These are phyloP conservation scores for Gopherus evgoodei DNA, from an alignment of 2,113 vertebrate genomes.

Conservation along the genomic window DNA sequence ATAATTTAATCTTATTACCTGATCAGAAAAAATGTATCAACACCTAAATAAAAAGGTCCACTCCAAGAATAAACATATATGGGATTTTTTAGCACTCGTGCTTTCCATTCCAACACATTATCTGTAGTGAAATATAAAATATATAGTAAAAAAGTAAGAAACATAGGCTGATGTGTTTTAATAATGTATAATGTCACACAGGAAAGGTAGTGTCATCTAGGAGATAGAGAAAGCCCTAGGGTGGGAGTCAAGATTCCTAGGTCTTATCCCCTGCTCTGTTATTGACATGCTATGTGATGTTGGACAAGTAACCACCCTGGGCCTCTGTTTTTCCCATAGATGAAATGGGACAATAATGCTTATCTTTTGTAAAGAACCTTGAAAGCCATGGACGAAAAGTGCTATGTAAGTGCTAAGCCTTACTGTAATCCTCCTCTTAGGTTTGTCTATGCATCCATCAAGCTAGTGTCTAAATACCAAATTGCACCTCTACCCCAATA, in stretches of 20 bases:
- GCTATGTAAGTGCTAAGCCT: not conserved
- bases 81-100: conserved; percentile 78
- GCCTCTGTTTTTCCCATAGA: not conserved
- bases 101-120: conserved; percentile 84
- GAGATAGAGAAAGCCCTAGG: not conserved
- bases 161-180: not conserved
- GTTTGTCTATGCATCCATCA: not conserved
- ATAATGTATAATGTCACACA: not conserved
- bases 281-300: not conserved
- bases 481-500: not conserved
- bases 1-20: conserved; percentile 75
- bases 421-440: not conserved
- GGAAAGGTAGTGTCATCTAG: not conserved
- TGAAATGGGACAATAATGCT: not conserved
- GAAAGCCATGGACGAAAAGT: not conserved
- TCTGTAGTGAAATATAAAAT: conserved; percentile 72
- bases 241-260: not conserved
- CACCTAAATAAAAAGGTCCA: conserved; percentile 86
- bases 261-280: not conserved
- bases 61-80: conserved; percentile 80
- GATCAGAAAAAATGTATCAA: conserved; percentile 88
- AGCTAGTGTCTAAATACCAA: not conserved
- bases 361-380: not conserved
- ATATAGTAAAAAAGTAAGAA: not conserved
- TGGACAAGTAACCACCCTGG: not conserved